A percentile compares a stretch with the other conserved stretches of the same genome.
Evolutionary conservation across 2,797 vertebrate genomes (phyloP).

Genomic region (Galaxias olidus): DNA sequence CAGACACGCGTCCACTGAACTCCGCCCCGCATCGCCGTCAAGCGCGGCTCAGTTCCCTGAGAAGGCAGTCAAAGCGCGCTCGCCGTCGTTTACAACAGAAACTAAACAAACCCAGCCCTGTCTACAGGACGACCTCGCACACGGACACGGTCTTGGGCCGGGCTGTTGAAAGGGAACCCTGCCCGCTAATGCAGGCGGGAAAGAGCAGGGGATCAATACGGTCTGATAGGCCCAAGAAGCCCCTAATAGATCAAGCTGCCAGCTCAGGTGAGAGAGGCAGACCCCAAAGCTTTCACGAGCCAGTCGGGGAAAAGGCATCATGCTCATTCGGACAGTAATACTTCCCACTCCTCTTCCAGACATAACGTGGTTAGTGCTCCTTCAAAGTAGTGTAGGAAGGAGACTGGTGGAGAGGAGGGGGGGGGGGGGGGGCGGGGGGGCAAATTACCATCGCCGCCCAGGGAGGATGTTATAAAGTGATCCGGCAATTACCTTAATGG

Average conservation of each 20-base stretch:
- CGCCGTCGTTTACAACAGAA: no score
- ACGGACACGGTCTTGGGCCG: no score
- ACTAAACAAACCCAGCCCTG: no score
- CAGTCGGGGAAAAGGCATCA: slow-evolving; percentile 64
- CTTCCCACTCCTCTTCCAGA: slow-evolving; percentile 63
- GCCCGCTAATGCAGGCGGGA: slow-evolving; percentile 32
- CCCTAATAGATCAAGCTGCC: slow-evolving; percentile 64
- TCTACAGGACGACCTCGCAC: no score
- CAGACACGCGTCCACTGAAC: no score
- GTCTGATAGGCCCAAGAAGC: slow-evolving; percentile 62
- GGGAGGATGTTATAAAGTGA: slow-evolving; percentile 77
- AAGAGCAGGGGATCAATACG: slow-evolving; percentile 64
- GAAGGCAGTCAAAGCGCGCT: no score
- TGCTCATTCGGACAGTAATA: slow-evolving; percentile 77
- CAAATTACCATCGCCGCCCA: slow-evolving; percentile 64
- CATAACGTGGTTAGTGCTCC: slow-evolving; percentile 69
- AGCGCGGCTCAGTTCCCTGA: no score
- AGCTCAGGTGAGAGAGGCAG: slow-evolving; percentile 62
- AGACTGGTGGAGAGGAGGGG: no score
- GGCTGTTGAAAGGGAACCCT: slow-evolving; percentile 24
- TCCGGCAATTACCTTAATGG: slow-evolving; percentile 83
- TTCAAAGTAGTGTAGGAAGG: slow-evolving; percentile 40
- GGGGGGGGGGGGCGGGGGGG: slow-evolving; percentile 32
- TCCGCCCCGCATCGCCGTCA: no score
- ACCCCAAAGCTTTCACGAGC: slow-evolving; percentile 68